Percentiles rank a stretch among this genome's conserved stretches.
phyloP scores from a whole-genome alignment of 1,140 invertebrate genomes.

The Anoplophora glabripennis region DNA sequence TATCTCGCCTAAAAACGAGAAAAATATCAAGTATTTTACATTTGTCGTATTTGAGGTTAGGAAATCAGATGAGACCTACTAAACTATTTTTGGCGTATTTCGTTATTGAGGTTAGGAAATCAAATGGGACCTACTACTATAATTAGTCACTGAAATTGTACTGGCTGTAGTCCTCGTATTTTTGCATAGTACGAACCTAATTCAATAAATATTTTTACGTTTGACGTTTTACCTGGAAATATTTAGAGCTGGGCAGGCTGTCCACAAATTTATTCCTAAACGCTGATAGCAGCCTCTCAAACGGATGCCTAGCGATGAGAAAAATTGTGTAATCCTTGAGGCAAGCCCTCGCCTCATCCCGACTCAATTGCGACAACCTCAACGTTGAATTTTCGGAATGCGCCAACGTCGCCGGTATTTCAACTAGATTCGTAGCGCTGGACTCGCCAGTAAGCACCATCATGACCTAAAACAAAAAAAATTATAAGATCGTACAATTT shows the following conservation, averaged over 20 bases:
- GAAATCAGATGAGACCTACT: background rate
- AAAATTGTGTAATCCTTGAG: slow-evolving; percentile 75
- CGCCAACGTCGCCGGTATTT: slow-evolving; percentile 72
- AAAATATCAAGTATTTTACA: no score
- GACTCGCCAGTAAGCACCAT: slow-evolving; percentile 74
- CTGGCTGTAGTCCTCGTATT: no score
- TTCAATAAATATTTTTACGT: no score
- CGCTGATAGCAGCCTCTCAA: slow-evolving; percentile 85
- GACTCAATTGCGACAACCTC: slow-evolving; percentile 32
- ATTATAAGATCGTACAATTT: no score
- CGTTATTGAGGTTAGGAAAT: no score
- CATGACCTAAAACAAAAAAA: slow-evolving; percentile 54
- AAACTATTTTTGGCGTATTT: no score
- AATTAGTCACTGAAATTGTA: no score
- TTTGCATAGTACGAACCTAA: no score
- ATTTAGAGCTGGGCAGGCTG: slow-evolving; percentile 62
- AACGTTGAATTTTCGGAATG: slow-evolving; percentile 58
- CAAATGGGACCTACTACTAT: no score
- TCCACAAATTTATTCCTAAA: slow-evolving; percentile 87
- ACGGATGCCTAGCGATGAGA: slow-evolving; percentile 86
- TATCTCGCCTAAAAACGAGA: slow-evolving; percentile 73
- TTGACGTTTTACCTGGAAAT: slow-evolving; percentile 62
- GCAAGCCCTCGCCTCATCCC: slow-evolving; percentile 52
- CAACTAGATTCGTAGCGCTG: slow-evolving; percentile 65
- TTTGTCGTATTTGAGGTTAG: no score